These are phyloP conservation scores for Anas flavirostris DNA, from an alignment of 2,797 vertebrate genomes.

Conservation along the genomic window DNA sequence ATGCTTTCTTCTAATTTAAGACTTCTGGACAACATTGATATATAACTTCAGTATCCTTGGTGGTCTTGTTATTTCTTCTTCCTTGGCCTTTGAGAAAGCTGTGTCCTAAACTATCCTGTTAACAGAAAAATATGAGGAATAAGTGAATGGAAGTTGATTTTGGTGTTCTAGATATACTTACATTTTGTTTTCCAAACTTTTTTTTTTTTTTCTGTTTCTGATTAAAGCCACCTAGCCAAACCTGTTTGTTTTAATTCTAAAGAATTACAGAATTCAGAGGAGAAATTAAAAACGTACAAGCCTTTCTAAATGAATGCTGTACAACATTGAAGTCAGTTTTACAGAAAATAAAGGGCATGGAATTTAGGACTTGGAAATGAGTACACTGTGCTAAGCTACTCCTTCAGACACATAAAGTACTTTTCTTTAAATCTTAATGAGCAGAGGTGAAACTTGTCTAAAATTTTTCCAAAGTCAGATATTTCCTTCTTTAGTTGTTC, in stretches of 20 bases:
- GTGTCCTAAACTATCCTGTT: neutral
- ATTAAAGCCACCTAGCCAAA: neutral
- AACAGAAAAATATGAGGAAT: neutral
- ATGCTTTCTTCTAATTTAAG: neutral
- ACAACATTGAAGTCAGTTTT: slow-evolving; percentile 26
- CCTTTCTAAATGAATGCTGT: neutral
- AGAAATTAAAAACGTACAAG: slow-evolving; percentile 26
- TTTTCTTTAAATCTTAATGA: neutral
- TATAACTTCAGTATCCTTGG: neutral
- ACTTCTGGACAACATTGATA: neutral
- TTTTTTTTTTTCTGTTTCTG: neutral
- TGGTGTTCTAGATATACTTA: neutral
- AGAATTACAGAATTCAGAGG: neutral
- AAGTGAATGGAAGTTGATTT: neutral
- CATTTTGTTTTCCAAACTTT: neutral
- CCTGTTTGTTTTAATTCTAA: neutral
- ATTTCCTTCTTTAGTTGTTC: slow-evolving; percentile 24
- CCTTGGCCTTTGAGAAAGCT: neutral
- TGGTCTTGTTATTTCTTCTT: neutral
- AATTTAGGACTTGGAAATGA: neutral
- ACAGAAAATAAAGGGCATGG: neutral
- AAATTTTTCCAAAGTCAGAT: neutral
- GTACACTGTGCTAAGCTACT: neutral
- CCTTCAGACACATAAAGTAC: neutral
- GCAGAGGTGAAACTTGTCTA: neutral